Percentiles rank a stretch among this genome's conserved stretches.
Evolutionary conservation across 2,797 vertebrate genomes (phyloP).

Genomic region (Anisognathus igniventris): DNA sequence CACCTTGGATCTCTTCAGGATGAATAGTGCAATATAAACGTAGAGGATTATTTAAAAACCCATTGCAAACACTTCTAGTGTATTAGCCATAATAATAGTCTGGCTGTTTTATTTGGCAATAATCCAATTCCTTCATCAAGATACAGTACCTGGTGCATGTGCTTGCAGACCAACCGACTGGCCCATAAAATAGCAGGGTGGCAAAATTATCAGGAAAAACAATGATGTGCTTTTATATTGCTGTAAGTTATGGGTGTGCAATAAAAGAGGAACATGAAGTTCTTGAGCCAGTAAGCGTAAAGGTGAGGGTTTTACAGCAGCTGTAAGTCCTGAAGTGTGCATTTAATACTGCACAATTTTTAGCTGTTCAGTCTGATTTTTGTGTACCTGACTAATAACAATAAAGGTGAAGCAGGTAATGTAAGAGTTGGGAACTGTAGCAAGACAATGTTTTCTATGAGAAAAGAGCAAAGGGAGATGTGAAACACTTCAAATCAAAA

Average conservation of each 20-base stretch:
- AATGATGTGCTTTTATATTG: conserved; percentile 29
- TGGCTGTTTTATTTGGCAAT: conserved; percentile 47
- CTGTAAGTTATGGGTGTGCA: conserved; percentile 11
- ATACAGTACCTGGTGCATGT: background rate
- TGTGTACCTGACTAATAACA: background rate
- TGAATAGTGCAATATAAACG: conserved; percentile 10
- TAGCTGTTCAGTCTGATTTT: background rate
- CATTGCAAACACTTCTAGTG: conserved; percentile 26
- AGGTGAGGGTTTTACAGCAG: conserved; percentile 36
- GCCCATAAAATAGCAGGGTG: conserved; percentile 37
- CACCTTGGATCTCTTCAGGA: conserved; percentile 2
- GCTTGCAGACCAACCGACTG: background rate
- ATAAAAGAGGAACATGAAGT: conserved; percentile 17
- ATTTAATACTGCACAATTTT: background rate
- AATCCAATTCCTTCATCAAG: conserved; percentile 1
- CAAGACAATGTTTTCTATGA: background rate
- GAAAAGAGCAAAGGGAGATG: background rate
- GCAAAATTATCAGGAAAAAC: conserved; percentile 33
- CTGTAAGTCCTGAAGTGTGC: background rate
- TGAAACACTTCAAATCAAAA: background rate
- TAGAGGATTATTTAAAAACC: conserved; percentile 57
- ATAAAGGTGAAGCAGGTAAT: background rate
- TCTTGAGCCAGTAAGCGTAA: background rate
- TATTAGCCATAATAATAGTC: conserved; percentile 27
- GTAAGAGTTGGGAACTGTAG: background rate